Percentiles rank a stretch among this genome's conserved stretches.
Evolutionary conservation across 2,888 invertebrate genomes (phyloP).

Genomic region (Cetonia aurata): DNA sequence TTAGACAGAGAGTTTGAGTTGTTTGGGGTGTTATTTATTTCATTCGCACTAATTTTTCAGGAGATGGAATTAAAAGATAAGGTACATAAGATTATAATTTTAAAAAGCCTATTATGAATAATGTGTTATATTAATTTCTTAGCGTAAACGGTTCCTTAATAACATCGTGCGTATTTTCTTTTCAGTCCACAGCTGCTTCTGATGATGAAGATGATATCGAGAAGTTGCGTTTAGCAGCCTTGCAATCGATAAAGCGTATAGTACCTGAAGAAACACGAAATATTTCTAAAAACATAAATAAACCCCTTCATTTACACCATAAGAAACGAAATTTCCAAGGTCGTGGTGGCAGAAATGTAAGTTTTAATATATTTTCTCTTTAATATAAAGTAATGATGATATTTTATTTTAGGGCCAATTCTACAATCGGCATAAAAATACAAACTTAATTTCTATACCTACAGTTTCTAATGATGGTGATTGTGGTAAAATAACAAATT

Average conservation of each 20-base stretch:
- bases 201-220: constrained; percentile 71
- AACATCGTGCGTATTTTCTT: constrained; percentile 27
- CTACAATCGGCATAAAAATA: constrained; percentile 60
- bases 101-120: not conserved
- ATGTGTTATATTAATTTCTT: not conserved
- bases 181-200: constrained; percentile 59
- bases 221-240: constrained; percentile 67
- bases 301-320: constrained; percentile 20
- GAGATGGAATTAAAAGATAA: constrained; percentile 46
- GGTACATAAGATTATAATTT: constrained; percentile 26
- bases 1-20: constrained; percentile 29
- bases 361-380: constrained; percentile 37
- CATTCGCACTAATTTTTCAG: constrained; percentile 13
- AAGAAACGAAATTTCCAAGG: constrained; percentile 49
- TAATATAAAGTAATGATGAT: constrained; percentile 6
- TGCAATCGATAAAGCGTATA: constrained; percentile 60
- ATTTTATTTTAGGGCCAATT: constrained; percentile 58
- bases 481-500: constrained; percentile 1
- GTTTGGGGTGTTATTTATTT: constrained; percentile 27
- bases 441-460: constrained; percentile 69
- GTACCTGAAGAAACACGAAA: constrained; percentile 26
- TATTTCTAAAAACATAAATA: constrained; percentile 24
- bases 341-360: constrained; percentile 53
- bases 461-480: constrained; percentile 62
- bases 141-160: not conserved